Percentiles rank a stretch among this genome's conserved stretches.
phyloP scores from a whole-genome alignment of 2,113 vertebrate genomes.

The Hippocampus guttulatus region DNA sequence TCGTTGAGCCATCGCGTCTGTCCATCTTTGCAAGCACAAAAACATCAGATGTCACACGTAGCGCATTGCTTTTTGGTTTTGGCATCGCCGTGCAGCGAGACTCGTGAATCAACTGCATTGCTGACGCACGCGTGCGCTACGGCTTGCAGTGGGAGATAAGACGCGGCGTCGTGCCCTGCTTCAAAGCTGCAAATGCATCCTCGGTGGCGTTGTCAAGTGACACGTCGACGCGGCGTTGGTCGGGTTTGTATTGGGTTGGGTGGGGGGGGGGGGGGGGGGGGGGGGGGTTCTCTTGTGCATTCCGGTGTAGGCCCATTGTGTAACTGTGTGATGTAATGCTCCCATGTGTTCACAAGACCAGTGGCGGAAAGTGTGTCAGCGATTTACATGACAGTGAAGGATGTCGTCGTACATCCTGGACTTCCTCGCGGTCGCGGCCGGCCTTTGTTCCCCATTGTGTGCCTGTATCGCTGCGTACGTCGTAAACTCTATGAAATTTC shows the following conservation, averaged over 20 bases:
- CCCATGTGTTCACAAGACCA: slow-evolving; percentile 53
- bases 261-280: slow-evolving; percentile 17
- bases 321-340: slow-evolving; percentile 67
- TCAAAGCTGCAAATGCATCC: slow-evolving; percentile 21
- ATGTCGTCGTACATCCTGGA: slow-evolving; percentile 50
- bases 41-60: neutral
- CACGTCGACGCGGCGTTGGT: slow-evolving; percentile 17
- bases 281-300: slow-evolving; percentile 3
- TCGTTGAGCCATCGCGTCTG: slow-evolving; percentile 15
- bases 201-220: slow-evolving; percentile 35
- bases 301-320: slow-evolving; percentile 56
- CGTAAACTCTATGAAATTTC: neutral
- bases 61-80: neutral
- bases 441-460: neutral
- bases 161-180: slow-evolving; percentile 8
- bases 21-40: slow-evolving; percentile 16
- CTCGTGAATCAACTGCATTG: neutral
- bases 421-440: neutral
- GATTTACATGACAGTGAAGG: slow-evolving; percentile 53
- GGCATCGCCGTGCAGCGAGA: neutral
- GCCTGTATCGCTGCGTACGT: neutral
- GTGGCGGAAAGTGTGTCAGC: slow-evolving; percentile 56
- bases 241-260: slow-evolving; percentile 25
- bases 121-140: neutral
- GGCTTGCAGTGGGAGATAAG: neutral